A percentile compares a stretch with the other conserved stretches of the same genome.
Evolutionary conservation across 2,113 vertebrate genomes (phyloP).

Genomic region (Gadus macrocephalus): DNA sequence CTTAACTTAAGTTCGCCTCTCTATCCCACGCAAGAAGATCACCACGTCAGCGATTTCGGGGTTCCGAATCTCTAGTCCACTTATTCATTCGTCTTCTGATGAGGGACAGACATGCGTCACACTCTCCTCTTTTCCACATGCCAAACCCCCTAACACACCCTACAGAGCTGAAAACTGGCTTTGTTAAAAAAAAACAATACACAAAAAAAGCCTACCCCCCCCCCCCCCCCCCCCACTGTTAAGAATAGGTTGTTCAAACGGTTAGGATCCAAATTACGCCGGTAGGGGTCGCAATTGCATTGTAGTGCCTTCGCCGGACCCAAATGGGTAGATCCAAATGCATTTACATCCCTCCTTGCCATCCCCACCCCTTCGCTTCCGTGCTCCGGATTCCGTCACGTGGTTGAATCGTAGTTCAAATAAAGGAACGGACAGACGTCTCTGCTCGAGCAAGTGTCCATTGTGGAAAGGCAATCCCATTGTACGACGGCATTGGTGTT

Average conservation of each 20-base stretch:
- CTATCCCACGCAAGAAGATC: too few species aligned
- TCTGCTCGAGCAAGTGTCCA: neutral
- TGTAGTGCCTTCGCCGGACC: constrained; percentile 45
- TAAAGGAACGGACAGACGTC: constrained; percentile 23
- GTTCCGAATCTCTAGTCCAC: too few species aligned
- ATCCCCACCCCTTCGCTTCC: constrained; percentile 37
- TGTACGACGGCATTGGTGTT: constrained; percentile 42
- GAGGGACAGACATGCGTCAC: too few species aligned
- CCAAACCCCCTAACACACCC: neutral
- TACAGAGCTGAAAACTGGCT: neutral
- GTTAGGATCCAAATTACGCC: constrained; percentile 29
- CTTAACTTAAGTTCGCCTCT: too few species aligned
- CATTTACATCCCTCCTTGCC: constrained; percentile 55
- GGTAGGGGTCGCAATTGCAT: constrained; percentile 73
- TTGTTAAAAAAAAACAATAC: neutral
- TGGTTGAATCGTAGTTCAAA: constrained; percentile 59
- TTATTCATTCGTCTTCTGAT: too few species aligned
- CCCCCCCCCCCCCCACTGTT: constrained; percentile 8
- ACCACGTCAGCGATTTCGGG: too few species aligned
- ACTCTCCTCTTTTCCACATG: neutral
- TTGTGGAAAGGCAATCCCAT: constrained; percentile 34
- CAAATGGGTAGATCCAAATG: constrained; percentile 62
- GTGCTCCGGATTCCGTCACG: constrained; percentile 63
- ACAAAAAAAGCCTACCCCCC: neutral
- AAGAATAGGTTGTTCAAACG: constrained; percentile 36